Conservation (phyloP, 2,797 vertebrate genomes). For the Hydrophis major region DNA sequence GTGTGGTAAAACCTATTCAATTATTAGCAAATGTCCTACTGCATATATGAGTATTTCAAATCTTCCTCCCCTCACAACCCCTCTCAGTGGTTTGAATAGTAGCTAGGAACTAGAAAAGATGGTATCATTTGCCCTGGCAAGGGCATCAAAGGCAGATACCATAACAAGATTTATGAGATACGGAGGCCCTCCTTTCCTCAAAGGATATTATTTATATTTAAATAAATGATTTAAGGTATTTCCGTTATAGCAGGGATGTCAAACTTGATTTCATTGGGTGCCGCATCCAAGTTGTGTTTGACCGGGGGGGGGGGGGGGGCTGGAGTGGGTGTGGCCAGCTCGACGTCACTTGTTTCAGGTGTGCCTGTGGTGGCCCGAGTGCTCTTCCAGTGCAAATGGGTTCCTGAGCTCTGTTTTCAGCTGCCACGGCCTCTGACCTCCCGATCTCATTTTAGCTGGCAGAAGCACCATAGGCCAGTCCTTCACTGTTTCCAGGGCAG, state of each 20-base stretch:
- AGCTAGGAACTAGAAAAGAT: neutral
- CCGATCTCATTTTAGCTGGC: no score
- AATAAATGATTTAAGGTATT: neutral
- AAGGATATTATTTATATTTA: neutral
- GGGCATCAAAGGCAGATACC: neutral
- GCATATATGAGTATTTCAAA: neutral
- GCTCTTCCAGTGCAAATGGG: no score
- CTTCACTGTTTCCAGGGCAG: no score
- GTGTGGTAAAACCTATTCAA: neutral
- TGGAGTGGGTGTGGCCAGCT: no score
- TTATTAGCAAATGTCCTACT: neutral
- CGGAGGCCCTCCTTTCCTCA: neutral
- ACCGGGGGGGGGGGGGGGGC: no score
- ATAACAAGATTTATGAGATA: neutral
- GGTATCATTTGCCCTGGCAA: neutral
- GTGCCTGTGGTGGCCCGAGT: no score
- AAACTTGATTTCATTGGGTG: no score
- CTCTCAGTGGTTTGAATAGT: neutral
- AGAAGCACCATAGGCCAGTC: no score
- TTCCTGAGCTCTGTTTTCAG: no score
- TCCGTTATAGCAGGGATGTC: neutral
- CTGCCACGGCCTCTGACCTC: no score
- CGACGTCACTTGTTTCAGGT: no score
- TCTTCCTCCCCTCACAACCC: neutral
- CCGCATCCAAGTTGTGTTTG: no score